Percentiles rank a stretch among this genome's conserved stretches.
Evolutionary conservation across 1,140 invertebrate genomes (phyloP).

Genomic region (Orius insidiosus): DNA sequence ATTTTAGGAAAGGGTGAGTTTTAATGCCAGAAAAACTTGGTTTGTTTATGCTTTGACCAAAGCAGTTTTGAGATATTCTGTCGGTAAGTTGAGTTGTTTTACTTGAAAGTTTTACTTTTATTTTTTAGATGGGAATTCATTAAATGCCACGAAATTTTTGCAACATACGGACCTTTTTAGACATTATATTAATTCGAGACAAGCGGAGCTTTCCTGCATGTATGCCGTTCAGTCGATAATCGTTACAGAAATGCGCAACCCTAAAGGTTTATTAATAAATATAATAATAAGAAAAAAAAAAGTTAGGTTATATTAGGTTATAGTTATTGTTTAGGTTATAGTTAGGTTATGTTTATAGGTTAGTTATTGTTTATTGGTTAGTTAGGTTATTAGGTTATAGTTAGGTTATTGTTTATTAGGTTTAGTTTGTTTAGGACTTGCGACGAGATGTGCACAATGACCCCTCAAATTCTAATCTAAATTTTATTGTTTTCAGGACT

Average conservation of each 20-base stretch:
- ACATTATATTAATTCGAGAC: conserved; percentile 12
- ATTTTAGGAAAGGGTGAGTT: conserved; percentile 11
- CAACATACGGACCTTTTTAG: conserved; percentile 6
- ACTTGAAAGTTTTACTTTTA: neutral
- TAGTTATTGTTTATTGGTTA: too few relatives aligned
- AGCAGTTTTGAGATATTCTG: conserved; percentile 7
- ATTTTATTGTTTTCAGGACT: conserved; percentile 1
- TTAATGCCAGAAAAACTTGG: conserved; percentile 11
- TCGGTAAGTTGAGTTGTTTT: conserved; percentile 4
- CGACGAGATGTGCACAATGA: too few relatives aligned
- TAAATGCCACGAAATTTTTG: conserved; percentile 4
- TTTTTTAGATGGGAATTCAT: conserved; percentile 7
- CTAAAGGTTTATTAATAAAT: conserved; percentile 11
- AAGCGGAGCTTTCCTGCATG: conserved; percentile 12
- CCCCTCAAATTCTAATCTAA: too few relatives aligned
- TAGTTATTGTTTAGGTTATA: too few relatives aligned
- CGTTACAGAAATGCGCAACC: conserved; percentile 9
- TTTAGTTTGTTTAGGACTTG: too few relatives aligned
- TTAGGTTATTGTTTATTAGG: too few relatives aligned
- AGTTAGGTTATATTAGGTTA: too few relatives aligned
- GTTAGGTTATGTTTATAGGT: too few relatives aligned
- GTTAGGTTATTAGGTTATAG: too few relatives aligned
- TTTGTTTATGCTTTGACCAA: conserved; percentile 10
- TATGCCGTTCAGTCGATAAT: conserved; percentile 9
- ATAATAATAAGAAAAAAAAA: too few relatives aligned